Conservation (phyloP, 2,113 vertebrate genomes). For the Manacus vitellinus region DNA sequence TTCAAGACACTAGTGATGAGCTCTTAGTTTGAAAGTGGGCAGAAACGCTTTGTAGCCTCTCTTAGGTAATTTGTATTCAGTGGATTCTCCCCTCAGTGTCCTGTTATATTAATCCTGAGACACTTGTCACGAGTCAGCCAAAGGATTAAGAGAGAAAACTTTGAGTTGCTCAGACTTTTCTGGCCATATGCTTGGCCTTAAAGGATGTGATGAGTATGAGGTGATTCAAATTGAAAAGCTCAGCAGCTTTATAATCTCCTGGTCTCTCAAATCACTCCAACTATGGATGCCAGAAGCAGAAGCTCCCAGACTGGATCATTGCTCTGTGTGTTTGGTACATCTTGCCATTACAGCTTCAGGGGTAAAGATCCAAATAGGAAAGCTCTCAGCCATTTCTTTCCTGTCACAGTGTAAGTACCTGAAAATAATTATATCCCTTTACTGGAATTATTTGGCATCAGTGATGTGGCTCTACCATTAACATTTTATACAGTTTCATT, state of each 20-base stretch:
- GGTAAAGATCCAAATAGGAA: slow-evolving; percentile 12
- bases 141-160: slow-evolving; percentile 50
- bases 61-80: slow-evolving; percentile 26
- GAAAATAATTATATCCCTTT: slow-evolving; percentile 50
- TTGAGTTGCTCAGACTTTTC: slow-evolving; percentile 27
- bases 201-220: slow-evolving; percentile 16
- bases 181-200: slow-evolving; percentile 35
- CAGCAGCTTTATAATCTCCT: slow-evolving; percentile 37
- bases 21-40: neutral
- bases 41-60: neutral
- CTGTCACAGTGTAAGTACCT: slow-evolving; percentile 43
- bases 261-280: slow-evolving; percentile 17
- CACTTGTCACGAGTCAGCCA: slow-evolving; percentile 17
- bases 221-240: slow-evolving; percentile 49
- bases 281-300: neutral
- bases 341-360: neutral
- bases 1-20: neutral
- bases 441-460: slow-evolving; percentile 55
- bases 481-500: slow-evolving; percentile 41
- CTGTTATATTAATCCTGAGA: slow-evolving; percentile 38
- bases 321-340: neutral
- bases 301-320: slow-evolving; percentile 5
- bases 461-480: slow-evolving; percentile 16
- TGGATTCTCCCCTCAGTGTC: slow-evolving; percentile 9
- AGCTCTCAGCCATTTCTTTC: slow-evolving; percentile 9